Evolutionary conservation across 2,888 invertebrate species (phyloP).

Genomic region (Bursaphelenchus okinawaensis): DNA sequence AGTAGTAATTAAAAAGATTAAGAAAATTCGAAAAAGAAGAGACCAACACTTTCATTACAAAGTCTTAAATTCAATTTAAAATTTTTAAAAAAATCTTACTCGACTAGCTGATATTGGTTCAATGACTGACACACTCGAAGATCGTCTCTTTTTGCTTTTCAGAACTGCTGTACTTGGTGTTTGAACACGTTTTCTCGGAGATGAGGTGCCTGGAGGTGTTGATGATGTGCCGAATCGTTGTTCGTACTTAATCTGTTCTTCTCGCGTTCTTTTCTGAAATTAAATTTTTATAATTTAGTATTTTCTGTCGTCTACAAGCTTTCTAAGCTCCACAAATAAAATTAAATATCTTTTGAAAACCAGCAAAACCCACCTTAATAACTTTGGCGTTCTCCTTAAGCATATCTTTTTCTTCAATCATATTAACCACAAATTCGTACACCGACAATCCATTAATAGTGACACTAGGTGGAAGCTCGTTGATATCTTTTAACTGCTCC

Average conservation of each 20-base stretch:
- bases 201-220: not conserved
- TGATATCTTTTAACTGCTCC: not conserved
- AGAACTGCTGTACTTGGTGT: not conserved
- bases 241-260: not conserved
- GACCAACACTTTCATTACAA: no score
- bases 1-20: no score
- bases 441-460: constrained; percentile 1
- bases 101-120: not conserved
- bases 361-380: not conserved
- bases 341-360: no score
- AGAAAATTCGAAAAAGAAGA: no score
- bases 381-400: not conserved
- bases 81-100: no score
- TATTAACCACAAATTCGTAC: not conserved
- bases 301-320: no score
- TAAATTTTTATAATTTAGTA: no score
- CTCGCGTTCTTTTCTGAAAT: constrained; percentile 7
- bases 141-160: not conserved
- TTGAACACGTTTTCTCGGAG: not conserved
- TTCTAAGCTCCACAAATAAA: no score
- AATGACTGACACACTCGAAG: not conserved
- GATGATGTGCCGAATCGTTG: constrained; percentile 5
- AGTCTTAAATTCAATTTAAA: no score
- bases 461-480: not conserved
- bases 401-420: not conserved